Base-by-base conservation (phyloP, 2,888 invertebrate species). In the Ashinkailepas kermadecensis region DNA sequence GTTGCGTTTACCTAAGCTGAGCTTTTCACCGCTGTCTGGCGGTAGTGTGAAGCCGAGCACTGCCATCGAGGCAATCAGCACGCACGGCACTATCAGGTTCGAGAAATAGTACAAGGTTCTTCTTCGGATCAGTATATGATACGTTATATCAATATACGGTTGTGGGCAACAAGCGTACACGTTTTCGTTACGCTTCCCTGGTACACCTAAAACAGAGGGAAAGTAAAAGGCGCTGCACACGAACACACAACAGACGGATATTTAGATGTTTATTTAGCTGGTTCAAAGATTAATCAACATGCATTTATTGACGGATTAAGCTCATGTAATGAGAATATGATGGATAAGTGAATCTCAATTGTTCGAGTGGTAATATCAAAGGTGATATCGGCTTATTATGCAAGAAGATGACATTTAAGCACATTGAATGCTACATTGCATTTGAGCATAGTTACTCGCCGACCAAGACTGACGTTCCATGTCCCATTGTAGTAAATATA, bases 161-260 rank as follows among this genome's bases (percentile, higher is more conserved):
- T 97, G 97, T 85, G 97, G 97, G 89, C 98, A 99, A 90, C 98
- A 99, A 88, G 96, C 95, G 91, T 96, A 97, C 90, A 93, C 94
- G 88, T 95, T 95, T 89, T 93, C 94, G 89, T 96, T 96, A 87
- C 95, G 92, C 89, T 95, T 94, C 85, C 95, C 96, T 84, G 96
- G 96, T 87, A 96, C 95, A 88, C 95, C 96, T 96, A 90, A 86
- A 86, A 82, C 81, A 82, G 65, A 83, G 81, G 82, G 83, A 65
- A 54, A 80, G 58, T 80, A 81, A 81, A 25, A 79, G 21, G 79
- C 81, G 56, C 58, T 54, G 70, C 65, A 58, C 57, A 15, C 25
- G 21, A 64, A 58, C 21, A 56, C 56, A 64, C 25, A 39, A 65
- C 70, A 67, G 13, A 56, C 10, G 9, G 6, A n/a, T 11, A 58